Base-by-base conservation (phyloP, 2,113 vertebrate species). In the Urocolius indicus region DNA sequence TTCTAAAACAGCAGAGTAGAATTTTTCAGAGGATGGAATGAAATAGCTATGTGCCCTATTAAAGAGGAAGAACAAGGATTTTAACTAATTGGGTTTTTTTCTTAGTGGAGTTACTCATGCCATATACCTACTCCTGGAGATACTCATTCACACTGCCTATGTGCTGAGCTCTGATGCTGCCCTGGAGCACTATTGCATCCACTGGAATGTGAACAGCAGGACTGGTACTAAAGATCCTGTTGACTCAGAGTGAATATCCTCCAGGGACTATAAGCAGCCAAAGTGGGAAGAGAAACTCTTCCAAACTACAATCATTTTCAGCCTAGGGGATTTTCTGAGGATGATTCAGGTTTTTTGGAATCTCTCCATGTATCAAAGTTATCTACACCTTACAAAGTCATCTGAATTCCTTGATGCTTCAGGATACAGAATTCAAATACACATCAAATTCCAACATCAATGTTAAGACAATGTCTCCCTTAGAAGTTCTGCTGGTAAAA, bases 61-160 rank as follows among this genome's bases (percentile, higher is more conserved):
- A 49, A 61, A 77, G 26, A 77, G 36, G 23, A 71, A 4, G 4
- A 75, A 29, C 2, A 11, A 45, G 30, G 6, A 11, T 67, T 71
- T 75, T 67, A 67, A 23, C 6, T 49, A 19, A 30, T 5, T 29
- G 17, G n/a, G n/a, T 0, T n/a, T 71, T 89, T 89, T 21, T 30
- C 16, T 58, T 54, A 43, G 5, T 34, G 46, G 17, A 46, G 17
- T 67, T 30, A 58, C 23, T 9, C 18, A 6, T 26, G 16, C 12
- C 46, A 24, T 14, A 32, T 11, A 46, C 21, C 16, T 30, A 6
- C 36, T 43, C 45, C 36, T 43, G 45, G 36, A 71, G 7, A 18
- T 20, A 16, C 12, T 41, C 45, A 26, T 23, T 11, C 43, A 13
- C 14, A 1, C 36, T 29, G 38, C 26, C 16, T 41, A 3, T 0